These are phyloP conservation scores for Pelodiscus sinensis DNA, from an alignment of 2,113 vertebrate species.

Conservation along the genomic window DNA sequence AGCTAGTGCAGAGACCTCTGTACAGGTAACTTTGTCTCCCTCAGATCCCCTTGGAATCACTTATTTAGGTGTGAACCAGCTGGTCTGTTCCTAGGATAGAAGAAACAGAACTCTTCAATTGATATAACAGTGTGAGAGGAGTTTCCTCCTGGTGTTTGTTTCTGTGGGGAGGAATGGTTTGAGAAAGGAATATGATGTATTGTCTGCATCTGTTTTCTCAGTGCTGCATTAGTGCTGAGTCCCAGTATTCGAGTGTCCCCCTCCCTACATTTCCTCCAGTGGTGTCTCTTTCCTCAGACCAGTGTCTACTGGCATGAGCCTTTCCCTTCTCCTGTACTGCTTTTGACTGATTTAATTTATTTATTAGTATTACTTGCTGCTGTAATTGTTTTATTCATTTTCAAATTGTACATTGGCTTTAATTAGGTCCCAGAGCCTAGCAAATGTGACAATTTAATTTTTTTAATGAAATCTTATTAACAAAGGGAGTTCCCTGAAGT, in stretches of 20 bases:
- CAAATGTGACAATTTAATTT: conserved; percentile 50
- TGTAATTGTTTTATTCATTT: conserved; percentile 34
- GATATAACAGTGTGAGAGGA: background rate
- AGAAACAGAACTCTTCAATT: background rate
- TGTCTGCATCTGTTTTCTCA: background rate
- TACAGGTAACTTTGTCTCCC: background rate
- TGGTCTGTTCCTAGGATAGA: background rate
- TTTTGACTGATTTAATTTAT: conserved; percentile 11
- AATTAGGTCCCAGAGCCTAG: conserved; percentile 4
- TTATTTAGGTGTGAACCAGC: background rate
- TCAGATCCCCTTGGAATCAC: background rate
- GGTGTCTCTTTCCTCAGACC: background rate
- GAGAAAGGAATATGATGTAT: background rate
- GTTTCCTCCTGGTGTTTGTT: background rate
- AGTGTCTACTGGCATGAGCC: background rate
- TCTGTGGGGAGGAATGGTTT: background rate
- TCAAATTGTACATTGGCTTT: conserved; percentile 42
- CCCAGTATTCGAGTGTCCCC: background rate
- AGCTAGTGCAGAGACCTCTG: background rate
- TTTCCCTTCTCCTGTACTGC: conserved; percentile 14
- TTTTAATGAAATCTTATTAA: conserved; percentile 49
- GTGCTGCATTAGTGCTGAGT: background rate
- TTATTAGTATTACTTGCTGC: conserved; percentile 37
- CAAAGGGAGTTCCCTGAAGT: conserved; percentile 30
- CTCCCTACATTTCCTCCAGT: rapidly evolving